These are phyloP conservation scores for Drosophila tanythrix DNA, from an alignment of 2,888 invertebrate genomes.

Conservation along the genomic window DNA sequence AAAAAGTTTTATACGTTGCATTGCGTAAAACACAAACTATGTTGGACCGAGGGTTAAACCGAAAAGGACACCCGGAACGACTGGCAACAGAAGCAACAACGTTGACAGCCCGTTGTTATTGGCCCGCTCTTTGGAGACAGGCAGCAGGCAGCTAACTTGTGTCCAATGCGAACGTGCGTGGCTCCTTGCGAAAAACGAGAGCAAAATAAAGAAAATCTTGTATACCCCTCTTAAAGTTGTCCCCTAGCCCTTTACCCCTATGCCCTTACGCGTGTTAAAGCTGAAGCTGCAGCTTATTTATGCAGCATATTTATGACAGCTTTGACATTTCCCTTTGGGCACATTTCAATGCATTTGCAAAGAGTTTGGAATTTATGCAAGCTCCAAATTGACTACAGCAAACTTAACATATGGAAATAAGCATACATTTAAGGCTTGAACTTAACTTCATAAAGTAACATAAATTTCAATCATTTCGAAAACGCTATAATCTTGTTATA, in stretches of 20 bases:
- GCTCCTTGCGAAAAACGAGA: slow-evolving; percentile 3
- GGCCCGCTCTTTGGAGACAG: slow-evolving; percentile 44
- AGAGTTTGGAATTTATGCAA: slow-evolving; percentile 50
- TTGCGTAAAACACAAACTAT: slow-evolving; percentile 66
- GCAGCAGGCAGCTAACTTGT: slow-evolving; percentile 51
- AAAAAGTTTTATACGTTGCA: slow-evolving; percentile 60
- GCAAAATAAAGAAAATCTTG: slow-evolving; percentile 9
- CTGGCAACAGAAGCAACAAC: slow-evolving; percentile 11
- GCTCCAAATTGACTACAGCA: slow-evolving; percentile 19
- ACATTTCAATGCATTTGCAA: slow-evolving; percentile 80
- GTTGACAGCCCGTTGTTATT: slow-evolving; percentile 52
- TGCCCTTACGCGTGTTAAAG: slow-evolving; percentile 31
- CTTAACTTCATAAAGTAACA: not conserved
- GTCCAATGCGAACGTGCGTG: slow-evolving; percentile 64
- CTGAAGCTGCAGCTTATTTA: slow-evolving; percentile 30
- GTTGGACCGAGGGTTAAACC: slow-evolving; percentile 40
- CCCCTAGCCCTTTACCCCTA: not conserved
- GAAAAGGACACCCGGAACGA: slow-evolving; percentile 27
- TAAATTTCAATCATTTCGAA: slow-evolving; percentile 41
- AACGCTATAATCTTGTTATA: slow-evolving; percentile 21
- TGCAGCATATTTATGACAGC: slow-evolving; percentile 79
- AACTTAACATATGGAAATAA: slow-evolving; percentile 11
- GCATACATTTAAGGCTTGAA: not conserved
- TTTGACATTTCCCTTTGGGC: slow-evolving; percentile 80
- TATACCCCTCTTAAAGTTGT: slow-evolving; percentile 20